These are phyloP conservation scores for Labroides dimidiatus DNA, from an alignment of 2,797 vertebrate genomes.

Conservation along the genomic window DNA sequence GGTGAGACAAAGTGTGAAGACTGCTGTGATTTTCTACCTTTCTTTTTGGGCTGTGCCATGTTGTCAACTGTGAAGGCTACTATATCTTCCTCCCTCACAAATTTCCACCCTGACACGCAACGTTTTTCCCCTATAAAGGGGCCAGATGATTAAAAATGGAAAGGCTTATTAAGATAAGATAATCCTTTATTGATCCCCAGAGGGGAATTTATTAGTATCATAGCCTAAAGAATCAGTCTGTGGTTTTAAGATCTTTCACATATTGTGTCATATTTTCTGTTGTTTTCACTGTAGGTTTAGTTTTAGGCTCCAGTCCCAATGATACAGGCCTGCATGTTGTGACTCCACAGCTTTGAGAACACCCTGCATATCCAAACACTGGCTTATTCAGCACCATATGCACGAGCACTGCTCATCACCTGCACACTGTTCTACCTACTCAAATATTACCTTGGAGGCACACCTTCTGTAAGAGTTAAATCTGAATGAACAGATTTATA, in stretches of 20 bases:
- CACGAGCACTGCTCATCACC: conserved; percentile 49
- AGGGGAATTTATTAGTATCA: too few species aligned
- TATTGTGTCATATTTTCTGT: too few species aligned
- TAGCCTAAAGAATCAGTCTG: too few species aligned
- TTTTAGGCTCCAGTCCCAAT: too few species aligned
- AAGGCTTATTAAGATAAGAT: too few species aligned
- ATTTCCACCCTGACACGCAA: neutral
- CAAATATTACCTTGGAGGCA: conserved; percentile 37
- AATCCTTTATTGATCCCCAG: too few species aligned
- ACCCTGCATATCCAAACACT: neutral
- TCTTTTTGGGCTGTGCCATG: conserved; percentile 36
- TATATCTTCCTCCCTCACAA: neutral
- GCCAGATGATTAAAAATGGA: too few species aligned
- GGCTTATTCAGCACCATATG: conserved; percentile 27
- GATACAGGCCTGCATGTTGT: conserved; percentile 53
- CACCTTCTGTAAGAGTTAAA: neutral
- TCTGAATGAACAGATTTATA: neutral
- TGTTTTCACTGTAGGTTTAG: too few species aligned
- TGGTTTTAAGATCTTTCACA: too few species aligned
- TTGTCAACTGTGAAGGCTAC: neutral
- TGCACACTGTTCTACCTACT: conserved; percentile 30
- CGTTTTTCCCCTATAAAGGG: neutral
- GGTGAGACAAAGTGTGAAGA: conserved; percentile 81
- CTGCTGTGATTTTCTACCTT: conserved; percentile 60
- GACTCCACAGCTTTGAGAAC: conserved; percentile 2